phyloP scores from a whole-genome alignment of 2,113 vertebrate genomes.

The Chaetura pelagica region DNA sequence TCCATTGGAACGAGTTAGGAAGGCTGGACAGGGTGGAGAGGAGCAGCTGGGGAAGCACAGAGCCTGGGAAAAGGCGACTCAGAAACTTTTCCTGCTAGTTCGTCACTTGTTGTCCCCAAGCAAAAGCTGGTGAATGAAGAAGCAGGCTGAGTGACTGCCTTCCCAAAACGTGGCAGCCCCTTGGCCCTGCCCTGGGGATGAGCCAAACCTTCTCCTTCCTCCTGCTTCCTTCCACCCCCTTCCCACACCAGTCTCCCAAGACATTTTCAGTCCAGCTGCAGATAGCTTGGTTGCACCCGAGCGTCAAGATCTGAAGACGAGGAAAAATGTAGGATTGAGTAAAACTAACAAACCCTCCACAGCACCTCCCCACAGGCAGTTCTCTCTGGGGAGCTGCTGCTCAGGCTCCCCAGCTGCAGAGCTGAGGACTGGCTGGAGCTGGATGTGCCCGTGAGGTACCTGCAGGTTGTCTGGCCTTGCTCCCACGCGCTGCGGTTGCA shows the following conservation, averaged over 20 bases:
- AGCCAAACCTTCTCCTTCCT: background rate
- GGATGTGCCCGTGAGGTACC: background rate
- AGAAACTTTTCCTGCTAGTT: background rate
- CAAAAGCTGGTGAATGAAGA: background rate
- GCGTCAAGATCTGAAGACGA: background rate
- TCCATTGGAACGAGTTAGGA: background rate
- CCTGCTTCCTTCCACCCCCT: background rate
- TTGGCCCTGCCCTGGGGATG: background rate
- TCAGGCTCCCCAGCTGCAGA: background rate
- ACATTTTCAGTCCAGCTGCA: background rate
- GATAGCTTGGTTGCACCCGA: background rate
- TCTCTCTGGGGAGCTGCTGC: background rate
- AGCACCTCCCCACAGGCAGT: rapidly evolving
- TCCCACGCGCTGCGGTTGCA: background rate
- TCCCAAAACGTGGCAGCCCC: background rate
- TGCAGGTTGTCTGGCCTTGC: background rate
- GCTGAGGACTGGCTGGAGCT: background rate
- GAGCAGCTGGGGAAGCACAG: background rate
- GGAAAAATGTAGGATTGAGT: background rate
- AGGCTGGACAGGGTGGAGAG: background rate
- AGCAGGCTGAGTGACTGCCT: background rate
- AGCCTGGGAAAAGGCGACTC: background rate
- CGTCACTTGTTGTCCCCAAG: rapidly evolving
- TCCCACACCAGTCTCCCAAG: background rate
- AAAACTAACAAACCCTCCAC: background rate